Base-by-base conservation (phyloP, 1,140 invertebrate species). In the Drosophila pallidifrons region DNA sequence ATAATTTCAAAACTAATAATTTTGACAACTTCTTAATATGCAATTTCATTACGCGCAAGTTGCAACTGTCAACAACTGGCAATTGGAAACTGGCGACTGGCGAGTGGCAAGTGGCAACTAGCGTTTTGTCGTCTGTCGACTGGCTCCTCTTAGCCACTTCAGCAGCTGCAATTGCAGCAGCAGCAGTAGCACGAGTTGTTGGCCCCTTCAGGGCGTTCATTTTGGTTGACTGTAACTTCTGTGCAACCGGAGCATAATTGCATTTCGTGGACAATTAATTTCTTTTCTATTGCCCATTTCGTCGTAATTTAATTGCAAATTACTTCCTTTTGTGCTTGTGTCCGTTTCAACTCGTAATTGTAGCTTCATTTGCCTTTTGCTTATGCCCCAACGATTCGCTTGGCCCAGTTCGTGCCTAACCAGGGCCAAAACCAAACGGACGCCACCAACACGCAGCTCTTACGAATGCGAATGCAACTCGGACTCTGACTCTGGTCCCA, bases 261-360 rank as follows among this genome's bases (percentile, higher is more conserved):
- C 86, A 91, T 91, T 91, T 91, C 90, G 90, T 91, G 90, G 90
- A 91, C 90, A 91, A 91, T 91, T 91, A 91, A 91, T 91, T 91
- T 86, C 86, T 61, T 90, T 91, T 91, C 90, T 90, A 91, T 91
- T 91, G 90, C 90, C 90, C 90, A 91, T 91, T 91, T 91, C 86
- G 86, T 79, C 79, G 90, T 91, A 91, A 91, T 91, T 91, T 90
- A 91, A 91, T 91, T 90, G 90, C 90, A 91, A 91, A 91, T 91
- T 90, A 91, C 90, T 91, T 91, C 90, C 90, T 88, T 91, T 85
- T 90, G 76, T 86, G 71, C 65, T 68, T 72, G 68, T 72, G 68
- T 72, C 74, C 69, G 69, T 65, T 65, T 65, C 63, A 16, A 63
- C 47, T 74, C 75, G 82, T 87, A 86, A 82, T 87, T 86, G 82